A percentile compares a stretch with the other conserved stretches of the same genome.
These are phyloP conservation scores for Sardina pilchardus DNA, from an alignment of 2,113 vertebrate genomes.

Conservation along the genomic window DNA sequence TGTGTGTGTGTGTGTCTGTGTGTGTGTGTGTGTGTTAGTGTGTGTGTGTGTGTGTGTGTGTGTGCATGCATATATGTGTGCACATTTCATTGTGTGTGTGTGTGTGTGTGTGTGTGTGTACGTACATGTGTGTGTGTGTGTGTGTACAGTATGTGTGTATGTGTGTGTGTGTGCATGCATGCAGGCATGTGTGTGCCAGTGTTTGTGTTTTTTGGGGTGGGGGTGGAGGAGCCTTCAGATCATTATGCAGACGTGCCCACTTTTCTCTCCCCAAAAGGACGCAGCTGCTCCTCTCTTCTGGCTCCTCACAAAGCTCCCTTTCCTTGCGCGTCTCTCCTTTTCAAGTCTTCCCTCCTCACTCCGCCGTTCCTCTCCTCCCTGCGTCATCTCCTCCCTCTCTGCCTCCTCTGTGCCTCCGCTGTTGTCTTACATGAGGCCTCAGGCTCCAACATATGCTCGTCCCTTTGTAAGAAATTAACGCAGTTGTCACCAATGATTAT, in stretches of 20 bases:
- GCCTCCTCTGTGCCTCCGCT: conserved; percentile 1
- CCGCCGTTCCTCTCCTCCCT: background rate
- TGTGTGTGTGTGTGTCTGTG: background rate
- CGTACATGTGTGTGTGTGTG: conserved; percentile 23
- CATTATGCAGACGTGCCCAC: background rate
- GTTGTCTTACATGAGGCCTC: conserved; percentile 56
- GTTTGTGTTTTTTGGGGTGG: background rate
- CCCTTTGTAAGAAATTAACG: conserved; percentile 77
- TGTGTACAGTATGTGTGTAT: background rate
- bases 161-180: background rate
- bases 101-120: conserved; percentile 48
- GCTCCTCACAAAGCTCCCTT: background rate
- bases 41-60: conserved; percentile 17
- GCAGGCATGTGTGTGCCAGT: background rate
- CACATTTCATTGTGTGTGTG: conserved; percentile 25
- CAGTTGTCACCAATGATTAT: conserved; percentile 75
- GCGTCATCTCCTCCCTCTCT: background rate
- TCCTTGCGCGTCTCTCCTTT: background rate
- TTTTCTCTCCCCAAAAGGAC: background rate
- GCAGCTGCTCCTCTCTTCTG: conserved; percentile 7
- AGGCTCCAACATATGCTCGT: conserved; percentile 71
- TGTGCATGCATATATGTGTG: conserved; percentile 35
- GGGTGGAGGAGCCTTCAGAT: background rate
- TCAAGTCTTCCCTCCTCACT: background rate
- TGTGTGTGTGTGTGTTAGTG: conserved; percentile 49